Percentiles rank a stretch among this genome's conserved stretches.
Conservation (phyloP, 2,113 vertebrate genomes). For the Alces alces region DNA sequence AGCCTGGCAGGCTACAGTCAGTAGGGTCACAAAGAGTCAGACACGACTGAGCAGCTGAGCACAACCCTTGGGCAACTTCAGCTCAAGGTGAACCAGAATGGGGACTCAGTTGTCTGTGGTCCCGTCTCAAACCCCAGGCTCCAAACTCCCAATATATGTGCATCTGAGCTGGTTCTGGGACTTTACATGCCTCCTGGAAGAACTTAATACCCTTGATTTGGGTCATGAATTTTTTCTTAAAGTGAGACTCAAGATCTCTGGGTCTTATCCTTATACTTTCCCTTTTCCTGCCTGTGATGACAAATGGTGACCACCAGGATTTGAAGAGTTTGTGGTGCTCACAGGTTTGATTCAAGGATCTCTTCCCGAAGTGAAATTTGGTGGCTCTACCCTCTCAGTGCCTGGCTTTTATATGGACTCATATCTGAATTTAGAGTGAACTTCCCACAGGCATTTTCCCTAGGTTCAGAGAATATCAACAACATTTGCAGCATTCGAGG, state of each 20-base stretch:
- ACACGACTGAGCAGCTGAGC: not conserved
- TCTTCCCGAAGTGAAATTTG: not conserved
- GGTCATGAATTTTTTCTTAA: not conserved
- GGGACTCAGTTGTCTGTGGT: not conserved
- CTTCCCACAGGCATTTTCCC: not conserved
- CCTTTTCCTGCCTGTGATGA: not conserved
- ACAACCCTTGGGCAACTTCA: not conserved
- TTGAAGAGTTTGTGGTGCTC: not conserved
- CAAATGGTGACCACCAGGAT: not conserved
- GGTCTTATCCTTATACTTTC: not conserved
- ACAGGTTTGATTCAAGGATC: too few relatives aligned
- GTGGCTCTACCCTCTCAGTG: rapidly evolving
- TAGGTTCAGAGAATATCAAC: not conserved
- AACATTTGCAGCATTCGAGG: not conserved
- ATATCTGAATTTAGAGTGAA: not conserved
- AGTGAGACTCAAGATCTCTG: not conserved
- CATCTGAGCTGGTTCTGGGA: not conserved
- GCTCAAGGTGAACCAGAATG: not conserved
- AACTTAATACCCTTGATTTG: not conserved
- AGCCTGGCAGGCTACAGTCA: not conserved
- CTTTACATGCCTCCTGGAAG: not conserved
- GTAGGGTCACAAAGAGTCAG: not conserved
- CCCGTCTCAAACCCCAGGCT: not conserved
- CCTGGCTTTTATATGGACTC: not conserved
- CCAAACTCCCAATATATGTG: not conserved